A percentile compares a stretch with the other conserved stretches of the same genome.
These are phyloP conservation scores for Borostomias antarcticus DNA, from an alignment of 2,797 vertebrate genomes.

Conservation along the genomic window DNA sequence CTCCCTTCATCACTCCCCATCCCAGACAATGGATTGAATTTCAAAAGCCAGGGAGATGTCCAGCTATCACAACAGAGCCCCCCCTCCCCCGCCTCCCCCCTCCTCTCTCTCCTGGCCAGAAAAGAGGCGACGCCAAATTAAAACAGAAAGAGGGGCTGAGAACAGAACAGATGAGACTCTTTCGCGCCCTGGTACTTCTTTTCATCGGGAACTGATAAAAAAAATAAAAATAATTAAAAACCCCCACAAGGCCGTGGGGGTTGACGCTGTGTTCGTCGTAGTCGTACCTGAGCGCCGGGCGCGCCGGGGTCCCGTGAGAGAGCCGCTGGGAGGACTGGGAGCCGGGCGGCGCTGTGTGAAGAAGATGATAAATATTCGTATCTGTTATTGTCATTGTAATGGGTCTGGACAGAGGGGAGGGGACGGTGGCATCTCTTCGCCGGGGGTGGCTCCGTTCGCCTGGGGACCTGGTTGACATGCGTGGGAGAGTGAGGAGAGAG, in stretches of 20 bases:
- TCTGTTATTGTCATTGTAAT: constrained; percentile 60
- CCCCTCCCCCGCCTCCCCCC: constrained; percentile 6
- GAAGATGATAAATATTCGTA: constrained; percentile 65
- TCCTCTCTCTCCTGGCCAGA: not conserved
- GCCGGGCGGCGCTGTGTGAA: constrained; percentile 12
- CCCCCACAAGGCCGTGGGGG: too few species aligned
- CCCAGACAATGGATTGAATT: constrained; percentile 83
- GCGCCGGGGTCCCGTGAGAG: constrained; percentile 39
- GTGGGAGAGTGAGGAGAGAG: not conserved
- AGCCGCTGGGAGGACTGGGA: constrained; percentile 7
- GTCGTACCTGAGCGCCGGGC: too few species aligned
- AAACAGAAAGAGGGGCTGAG: not conserved
- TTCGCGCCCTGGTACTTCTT: too few species aligned
- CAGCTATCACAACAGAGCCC: constrained; percentile 78
- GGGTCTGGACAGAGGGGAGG: constrained; percentile 12
- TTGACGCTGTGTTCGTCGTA: too few species aligned
- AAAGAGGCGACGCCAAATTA: not conserved
- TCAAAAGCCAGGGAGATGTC: constrained; percentile 84
- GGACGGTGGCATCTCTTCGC: constrained; percentile 16
- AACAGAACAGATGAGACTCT: too few species aligned
- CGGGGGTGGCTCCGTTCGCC: constrained; percentile 14
- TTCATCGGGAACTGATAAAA: too few species aligned
- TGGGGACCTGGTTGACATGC: constrained; percentile 14
- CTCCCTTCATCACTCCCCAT: constrained; percentile 77
- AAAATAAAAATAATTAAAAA: too few species aligned